phyloP scores from a whole-genome alignment of 2,797 vertebrate genomes.

The Hozukius guyotensis region DNA sequence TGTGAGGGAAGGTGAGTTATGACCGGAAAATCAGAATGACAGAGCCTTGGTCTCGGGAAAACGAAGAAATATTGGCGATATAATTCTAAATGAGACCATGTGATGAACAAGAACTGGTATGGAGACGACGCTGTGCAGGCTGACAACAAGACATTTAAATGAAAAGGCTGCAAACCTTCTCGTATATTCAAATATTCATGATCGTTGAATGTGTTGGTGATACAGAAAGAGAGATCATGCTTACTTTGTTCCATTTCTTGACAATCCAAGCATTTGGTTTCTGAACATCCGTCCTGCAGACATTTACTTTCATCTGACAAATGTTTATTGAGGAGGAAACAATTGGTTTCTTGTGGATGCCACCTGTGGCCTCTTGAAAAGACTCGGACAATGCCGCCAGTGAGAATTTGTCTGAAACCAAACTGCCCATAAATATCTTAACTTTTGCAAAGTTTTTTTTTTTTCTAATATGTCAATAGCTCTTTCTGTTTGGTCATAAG shows the following conservation, averaged over 20 bases:
- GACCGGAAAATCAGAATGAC: conserved; percentile 84
- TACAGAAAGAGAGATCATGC: background rate
- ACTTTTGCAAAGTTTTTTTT: conserved; percentile 56
- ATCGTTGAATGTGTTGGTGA: conserved; percentile 78
- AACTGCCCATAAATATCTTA: conserved; percentile 38
- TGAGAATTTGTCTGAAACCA: conserved; percentile 39
- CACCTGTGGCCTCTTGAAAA: conserved; percentile 66
- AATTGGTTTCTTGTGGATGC: background rate
- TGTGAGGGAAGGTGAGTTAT: conserved; percentile 85
- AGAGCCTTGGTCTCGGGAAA: conserved; percentile 84
- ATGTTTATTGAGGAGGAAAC: conserved; percentile 44
- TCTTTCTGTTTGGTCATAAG: conserved; percentile 57
- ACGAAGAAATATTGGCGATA: conserved; percentile 83
- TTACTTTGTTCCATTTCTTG: background rate
- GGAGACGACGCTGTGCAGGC: conserved; percentile 74
- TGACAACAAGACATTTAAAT: conserved; percentile 91
- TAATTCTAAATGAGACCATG: conserved; percentile 82
- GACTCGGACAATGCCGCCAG: background rate
- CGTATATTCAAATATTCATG: conserved; percentile 88
- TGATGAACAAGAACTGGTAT: conserved; percentile 85
- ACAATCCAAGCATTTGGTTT: background rate
- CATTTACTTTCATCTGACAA: conserved; percentile 37
- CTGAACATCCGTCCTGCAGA: conserved; percentile 2
- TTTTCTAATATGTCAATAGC: conserved; percentile 43
- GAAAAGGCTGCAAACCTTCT: conserved; percentile 86